Evolutionary conservation across 2,888 invertebrate genomes (phyloP).

Genomic region (Cosmopolites sordidus): DNA sequence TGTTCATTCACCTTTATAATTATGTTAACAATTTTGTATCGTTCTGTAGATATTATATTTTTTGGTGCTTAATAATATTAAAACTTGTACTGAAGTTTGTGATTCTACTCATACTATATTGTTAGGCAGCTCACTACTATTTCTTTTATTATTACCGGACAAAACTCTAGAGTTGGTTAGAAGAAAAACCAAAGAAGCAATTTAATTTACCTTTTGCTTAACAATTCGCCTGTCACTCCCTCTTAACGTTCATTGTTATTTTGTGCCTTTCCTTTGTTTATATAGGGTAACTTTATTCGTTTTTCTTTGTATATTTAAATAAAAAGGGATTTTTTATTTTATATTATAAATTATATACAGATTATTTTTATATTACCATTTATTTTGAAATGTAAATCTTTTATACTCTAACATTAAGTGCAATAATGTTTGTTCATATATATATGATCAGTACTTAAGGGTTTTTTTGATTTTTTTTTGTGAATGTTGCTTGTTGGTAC

Average conservation of each 20-base stretch:
- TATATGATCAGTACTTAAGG: no score
- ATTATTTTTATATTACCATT: neutral
- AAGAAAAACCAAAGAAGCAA: constrained; percentile 2
- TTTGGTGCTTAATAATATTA: constrained; percentile 25
- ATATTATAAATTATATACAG: neutral
- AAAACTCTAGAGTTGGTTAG: neutral
- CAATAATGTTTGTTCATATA: neutral
- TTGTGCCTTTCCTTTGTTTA: neutral
- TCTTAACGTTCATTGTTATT: no score
- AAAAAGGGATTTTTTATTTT: neutral
- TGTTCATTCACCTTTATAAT: constrained; percentile 4
- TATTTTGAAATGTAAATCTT: neutral
- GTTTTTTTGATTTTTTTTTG: no score
- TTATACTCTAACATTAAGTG: neutral
- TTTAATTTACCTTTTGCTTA: neutral
- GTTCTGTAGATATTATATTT: constrained; percentile 17
- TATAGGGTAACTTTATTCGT: neutral
- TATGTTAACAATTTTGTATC: constrained; percentile 10
- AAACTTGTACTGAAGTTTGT: constrained; percentile 27
- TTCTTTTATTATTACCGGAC: neutral
- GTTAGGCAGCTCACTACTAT: constrained; percentile 22
- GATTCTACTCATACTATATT: constrained; percentile 24
- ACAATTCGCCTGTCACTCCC: no score
- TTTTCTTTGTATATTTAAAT: neutral
- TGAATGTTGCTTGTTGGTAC: no score